Evolutionary conservation across 2,113 vertebrate genomes (phyloP), one percentile per base, ranked within the genome.

Genomic region (Phylloscopus trochilus): DNA sequence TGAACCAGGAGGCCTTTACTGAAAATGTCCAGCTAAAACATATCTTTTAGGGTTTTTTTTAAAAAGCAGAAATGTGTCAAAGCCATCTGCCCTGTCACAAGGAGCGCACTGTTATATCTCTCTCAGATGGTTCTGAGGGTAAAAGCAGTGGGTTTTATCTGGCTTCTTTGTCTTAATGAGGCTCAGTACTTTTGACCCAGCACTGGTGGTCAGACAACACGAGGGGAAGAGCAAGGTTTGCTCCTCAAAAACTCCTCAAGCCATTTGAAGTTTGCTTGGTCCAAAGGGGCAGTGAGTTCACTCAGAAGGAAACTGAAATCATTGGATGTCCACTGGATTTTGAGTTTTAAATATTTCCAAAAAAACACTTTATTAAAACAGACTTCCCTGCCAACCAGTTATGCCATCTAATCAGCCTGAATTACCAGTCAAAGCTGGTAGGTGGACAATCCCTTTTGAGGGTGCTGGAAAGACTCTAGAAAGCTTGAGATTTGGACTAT

Each of bases 131-230:
- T 35, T 89, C 35, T 55, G 59, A 63, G 28, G 39, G 31, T 55
- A 68, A 67, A 15, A 68, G 6, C 44, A 43, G 17, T 5, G 26
- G 21, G 14, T 31, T 89, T 91, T 63, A 22, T 41, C 28, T 33
- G 20, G 33, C 35, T 30, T 26, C 37, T 62, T 58, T 30, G 30
- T 18, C 59, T 64, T 39, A 87, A 0, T 0, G 0, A 68, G 59
- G 26, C 27, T 77, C 74, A 70, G n/a, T 39, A 37, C 21, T 51
- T 89, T 51, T 33, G 43, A 73, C 6, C 18, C 49, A 72, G 47
- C 9, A 21, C 24, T 46, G 11, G 44, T 28, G 39, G 33, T 72
- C 56, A 81, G 18, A 77, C 7, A 30, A 81, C 10, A 15, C 5
- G n/a, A 64, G 41, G 74, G 9, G 15, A 89, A 56, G 21, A 84